Evolutionary conservation across 1,140 invertebrate species (phyloP), one percentile per base, ranked within the genome.

Genomic region (Drosophila mayri): DNA sequence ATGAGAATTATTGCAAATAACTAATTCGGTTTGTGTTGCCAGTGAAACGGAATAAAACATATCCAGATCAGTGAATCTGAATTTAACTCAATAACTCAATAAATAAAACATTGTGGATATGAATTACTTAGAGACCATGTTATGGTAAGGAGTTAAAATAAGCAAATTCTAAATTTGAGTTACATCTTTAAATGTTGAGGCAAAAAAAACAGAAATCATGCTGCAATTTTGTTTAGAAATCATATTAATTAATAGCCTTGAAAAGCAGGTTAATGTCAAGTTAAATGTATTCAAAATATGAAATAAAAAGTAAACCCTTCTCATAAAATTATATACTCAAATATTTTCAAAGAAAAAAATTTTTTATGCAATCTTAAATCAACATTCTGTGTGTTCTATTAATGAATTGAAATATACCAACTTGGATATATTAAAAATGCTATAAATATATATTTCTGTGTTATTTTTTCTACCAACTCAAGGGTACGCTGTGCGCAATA

Each of bases 71-170:
- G 50, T 54, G 50, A 22, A 37, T 37, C 32, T 22, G 3, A 30
- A 60, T 49, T 72, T 6, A 14, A 30, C 52, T 52, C 16, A 22
- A 37, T 62, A 54, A n/a, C n/a, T n/a, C n/a, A n/a, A n/a, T 28
- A n/a, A 46, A 10, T 2, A 50, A 58, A 20, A 14, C 25, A 41
- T n/a, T 49, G 11, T 18, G 25, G 28, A 55, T 20, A 91, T 91
- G 87, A 91, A 91, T 59, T 91, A 91, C 64, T 65, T 91, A 62
- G 87, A 91, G 52, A 78, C 87, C 18, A 79, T 91, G 67, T 55
- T 81, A 38, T 92, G 85, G 85, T 90, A 90, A 88, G 85, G 16
- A 3, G 0, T 14, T 1, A 25, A 71, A 43, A 18, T 16, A 38
- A n/a, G 22, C 18, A 40, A 30, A 0, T 49, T 49, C 4, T 14